Evolutionary conservation across 2,113 vertebrate genomes (phyloP).

Genomic region (Serinus canaria): DNA sequence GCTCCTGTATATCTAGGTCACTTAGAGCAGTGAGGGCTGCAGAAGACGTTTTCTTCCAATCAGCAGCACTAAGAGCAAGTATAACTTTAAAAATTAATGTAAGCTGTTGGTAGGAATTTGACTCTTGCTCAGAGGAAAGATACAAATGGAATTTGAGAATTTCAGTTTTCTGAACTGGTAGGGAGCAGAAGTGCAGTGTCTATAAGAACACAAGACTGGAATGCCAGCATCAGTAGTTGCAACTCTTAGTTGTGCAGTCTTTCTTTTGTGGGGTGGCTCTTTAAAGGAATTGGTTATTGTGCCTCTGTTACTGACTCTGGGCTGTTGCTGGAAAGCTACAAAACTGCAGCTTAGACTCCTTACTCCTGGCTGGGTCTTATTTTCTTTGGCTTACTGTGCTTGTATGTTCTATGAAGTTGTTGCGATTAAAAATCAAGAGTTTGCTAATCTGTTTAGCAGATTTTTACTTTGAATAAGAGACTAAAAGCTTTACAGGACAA

Average conservation of each 20-base stretch:
- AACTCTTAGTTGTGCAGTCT: neutral
- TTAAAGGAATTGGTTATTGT: neutral
- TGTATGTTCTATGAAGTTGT: neutral
- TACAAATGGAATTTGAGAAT: neutral
- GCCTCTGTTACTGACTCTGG: neutral
- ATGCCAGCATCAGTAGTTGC: neutral
- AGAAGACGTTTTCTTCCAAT: neutral
- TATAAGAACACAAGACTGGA: neutral
- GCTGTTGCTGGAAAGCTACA: neutral
- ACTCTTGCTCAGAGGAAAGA: neutral
- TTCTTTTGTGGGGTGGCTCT: neutral
- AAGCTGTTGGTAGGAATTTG: slow-evolving; percentile 20
- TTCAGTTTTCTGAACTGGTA: neutral
- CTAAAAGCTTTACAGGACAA: neutral
- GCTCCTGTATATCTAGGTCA: slow-evolving; percentile 52
- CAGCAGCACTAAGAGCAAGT: neutral
- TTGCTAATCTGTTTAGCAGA: neutral
- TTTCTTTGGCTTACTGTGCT: neutral
- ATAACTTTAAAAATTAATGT: slow-evolving; percentile 60
- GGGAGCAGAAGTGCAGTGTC: neutral
- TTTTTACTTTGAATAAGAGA: neutral
- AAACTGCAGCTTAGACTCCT: neutral
- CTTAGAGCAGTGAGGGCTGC: neutral
- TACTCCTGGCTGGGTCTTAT: neutral
- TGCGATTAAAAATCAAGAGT: neutral